Evolutionary conservation across 2,888 invertebrate genomes (phyloP), one percentile per base, ranked within the genome.

Genomic region (Calliphora vomitoria): DNA sequence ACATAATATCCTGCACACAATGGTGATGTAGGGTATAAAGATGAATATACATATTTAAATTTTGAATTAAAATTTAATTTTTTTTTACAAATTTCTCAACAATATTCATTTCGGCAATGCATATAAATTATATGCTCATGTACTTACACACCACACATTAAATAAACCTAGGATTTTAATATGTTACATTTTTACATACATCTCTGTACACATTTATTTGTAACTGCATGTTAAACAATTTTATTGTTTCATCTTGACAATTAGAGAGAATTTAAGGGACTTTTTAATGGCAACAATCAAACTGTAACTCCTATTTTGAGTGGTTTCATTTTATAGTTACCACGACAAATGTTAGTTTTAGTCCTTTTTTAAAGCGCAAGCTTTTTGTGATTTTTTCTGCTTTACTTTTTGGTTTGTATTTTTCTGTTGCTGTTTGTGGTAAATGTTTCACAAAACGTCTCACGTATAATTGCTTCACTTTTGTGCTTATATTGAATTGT

Each of bases 381-480:
- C 5, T 20, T 58, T 55, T 50, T 38, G 18, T 10, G 15, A 11
- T 35, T 50, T 68, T 47, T 66, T 53, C 44, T 13, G 11, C 4
- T 44, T 44, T 44, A 44, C 11, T 44, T 11, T 44, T 44, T 44
- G 44, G 44, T 44, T 44, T 44, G 25, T 15, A 10, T 41, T 74
- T 15, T 68, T 64, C 41, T 55, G n/a, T 64, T 38, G 20, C 38
- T 53, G 31, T 83, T 55, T 84, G 71, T 53, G 38, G 58, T 6
- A 44, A 75, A 18, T 58, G 38, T 62, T 76, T 69, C 25, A 69
- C 68, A 68, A 75, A 88, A 76, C 68, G 69, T 68, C 87, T 88
- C 85, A 89, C 87, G 88, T 84, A 74, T 86, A 89, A 88, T 87
- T 88, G 88, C 72, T 85, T 78, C 82, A 75, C 82, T 85, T 35